Percentiles rank a stretch among this genome's conserved stretches.
These are phyloP conservation scores for Azorinus chamasolen DNA, from an alignment of 2,888 invertebrate species.

Conservation along the genomic window DNA sequence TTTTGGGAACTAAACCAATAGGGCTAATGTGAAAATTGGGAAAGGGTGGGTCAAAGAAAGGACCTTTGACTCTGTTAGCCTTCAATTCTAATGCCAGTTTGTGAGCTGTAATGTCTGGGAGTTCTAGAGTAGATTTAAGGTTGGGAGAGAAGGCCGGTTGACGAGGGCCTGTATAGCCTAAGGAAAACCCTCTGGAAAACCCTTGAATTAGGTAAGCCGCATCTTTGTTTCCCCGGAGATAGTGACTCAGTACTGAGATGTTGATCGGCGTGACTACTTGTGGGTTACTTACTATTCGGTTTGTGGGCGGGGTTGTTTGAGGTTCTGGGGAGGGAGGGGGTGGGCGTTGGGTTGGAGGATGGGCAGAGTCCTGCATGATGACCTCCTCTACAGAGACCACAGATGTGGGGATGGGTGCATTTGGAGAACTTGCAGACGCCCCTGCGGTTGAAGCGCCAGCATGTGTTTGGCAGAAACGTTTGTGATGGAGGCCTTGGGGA, in stretches of 20 bases:
- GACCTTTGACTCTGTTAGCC: conserved; percentile 14
- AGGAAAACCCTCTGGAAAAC: conserved; percentile 6
- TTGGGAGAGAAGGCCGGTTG: neutral
- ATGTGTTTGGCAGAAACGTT: neutral
- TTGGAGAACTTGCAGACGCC: neutral
- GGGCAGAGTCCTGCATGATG: neutral
- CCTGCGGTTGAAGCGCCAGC: neutral
- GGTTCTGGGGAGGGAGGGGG: too few species aligned
- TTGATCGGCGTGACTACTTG: too few species aligned
- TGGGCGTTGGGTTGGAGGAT: neutral
- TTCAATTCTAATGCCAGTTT: conserved; percentile 17
- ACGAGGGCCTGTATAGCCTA: conserved; percentile 22
- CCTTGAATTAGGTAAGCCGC: too few species aligned
- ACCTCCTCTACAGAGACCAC: neutral
- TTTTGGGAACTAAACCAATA: conserved; percentile 48
- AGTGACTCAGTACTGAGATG: too few species aligned
- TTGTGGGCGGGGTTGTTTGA: too few species aligned
- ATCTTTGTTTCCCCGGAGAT: neutral
- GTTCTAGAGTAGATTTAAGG: conserved; percentile 25
- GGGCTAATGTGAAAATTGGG: conserved; percentile 28
- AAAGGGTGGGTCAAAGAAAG: conserved; percentile 15
- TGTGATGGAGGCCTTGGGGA: too few species aligned
- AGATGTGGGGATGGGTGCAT: neutral
- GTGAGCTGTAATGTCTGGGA: neutral
- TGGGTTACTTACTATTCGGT: too few species aligned